Evolutionary conservation across 2,797 vertebrate genomes (phyloP).

Genomic region (Momotus momota): DNA sequence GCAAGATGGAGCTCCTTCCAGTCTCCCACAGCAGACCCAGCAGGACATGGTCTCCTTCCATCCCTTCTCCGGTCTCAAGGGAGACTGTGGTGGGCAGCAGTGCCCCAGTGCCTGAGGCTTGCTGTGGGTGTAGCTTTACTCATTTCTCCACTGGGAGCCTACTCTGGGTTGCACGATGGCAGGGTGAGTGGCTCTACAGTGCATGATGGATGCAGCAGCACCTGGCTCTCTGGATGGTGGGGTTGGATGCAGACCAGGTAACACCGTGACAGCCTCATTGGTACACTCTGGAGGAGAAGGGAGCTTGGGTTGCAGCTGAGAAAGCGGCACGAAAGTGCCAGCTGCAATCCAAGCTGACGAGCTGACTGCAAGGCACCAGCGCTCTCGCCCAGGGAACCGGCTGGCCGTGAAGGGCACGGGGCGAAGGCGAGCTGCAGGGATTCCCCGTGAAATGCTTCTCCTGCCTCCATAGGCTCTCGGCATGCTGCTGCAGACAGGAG

Average conservation of each 20-base stretch:
- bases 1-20: background rate
- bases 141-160: background rate
- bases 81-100: background rate
- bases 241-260: background rate
- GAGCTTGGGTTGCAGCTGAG: background rate
- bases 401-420: background rate
- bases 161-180: background rate
- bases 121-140: background rate
- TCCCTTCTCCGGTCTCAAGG: background rate
- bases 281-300: background rate
- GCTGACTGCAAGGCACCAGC: background rate
- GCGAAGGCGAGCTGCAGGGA: background rate
- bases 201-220: background rate
- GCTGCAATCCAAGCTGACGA: background rate
- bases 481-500: accelerated
- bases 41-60: background rate
- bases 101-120: background rate
- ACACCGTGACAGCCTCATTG: background rate
- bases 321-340: accelerated
- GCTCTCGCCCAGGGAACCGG: accelerated
- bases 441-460: background rate
- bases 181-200: background rate
- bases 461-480: accelerated
- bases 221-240: accelerated
- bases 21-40: background rate